Conservation (phyloP, 2,888 invertebrate species). For the Idaea aversata region DNA sequence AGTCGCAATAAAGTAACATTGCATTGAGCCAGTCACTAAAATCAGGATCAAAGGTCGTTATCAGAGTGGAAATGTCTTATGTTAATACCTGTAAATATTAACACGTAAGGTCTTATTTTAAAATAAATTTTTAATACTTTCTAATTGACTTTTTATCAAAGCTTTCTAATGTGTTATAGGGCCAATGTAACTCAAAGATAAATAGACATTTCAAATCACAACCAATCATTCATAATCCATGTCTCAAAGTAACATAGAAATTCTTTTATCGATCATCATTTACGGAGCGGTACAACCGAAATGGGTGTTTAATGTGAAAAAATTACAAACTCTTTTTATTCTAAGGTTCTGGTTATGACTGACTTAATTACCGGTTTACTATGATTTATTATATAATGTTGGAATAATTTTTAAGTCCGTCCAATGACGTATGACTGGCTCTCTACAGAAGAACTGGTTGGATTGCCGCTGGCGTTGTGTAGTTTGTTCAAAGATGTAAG, state of each 20-base stretch:
- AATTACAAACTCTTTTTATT: constrained; percentile 73
- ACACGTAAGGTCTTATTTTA: background rate
- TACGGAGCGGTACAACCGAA: constrained; percentile 32
- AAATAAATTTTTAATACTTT: background rate
- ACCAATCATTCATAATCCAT: constrained; percentile 12
- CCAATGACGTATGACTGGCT: constrained; percentile 74
- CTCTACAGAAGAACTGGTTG: constrained; percentile 64
- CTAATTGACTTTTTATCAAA: background rate
- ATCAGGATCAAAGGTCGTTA: too few species aligned
- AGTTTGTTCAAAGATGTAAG: constrained; percentile 2
- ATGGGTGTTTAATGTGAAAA: constrained; percentile 79
- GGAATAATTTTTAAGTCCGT: constrained; percentile 72
- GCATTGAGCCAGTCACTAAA: background rate
- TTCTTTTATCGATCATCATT: constrained; percentile 29
- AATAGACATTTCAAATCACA: constrained; percentile 7
- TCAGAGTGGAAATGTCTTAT: too few species aligned
- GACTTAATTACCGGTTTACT: constrained; percentile 79
- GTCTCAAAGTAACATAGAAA: constrained; percentile 17
- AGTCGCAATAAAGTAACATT: background rate
- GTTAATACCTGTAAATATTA: too few species aligned
- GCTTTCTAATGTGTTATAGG: background rate
- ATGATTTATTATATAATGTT: constrained; percentile 78
- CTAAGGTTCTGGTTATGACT: constrained; percentile 73
- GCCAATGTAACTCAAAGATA: constrained; percentile 1
- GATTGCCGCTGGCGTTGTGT: constrained; percentile 68